phyloP scores from a whole-genome alignment of 2,888 invertebrate species.

The Plebejus argus region DNA sequence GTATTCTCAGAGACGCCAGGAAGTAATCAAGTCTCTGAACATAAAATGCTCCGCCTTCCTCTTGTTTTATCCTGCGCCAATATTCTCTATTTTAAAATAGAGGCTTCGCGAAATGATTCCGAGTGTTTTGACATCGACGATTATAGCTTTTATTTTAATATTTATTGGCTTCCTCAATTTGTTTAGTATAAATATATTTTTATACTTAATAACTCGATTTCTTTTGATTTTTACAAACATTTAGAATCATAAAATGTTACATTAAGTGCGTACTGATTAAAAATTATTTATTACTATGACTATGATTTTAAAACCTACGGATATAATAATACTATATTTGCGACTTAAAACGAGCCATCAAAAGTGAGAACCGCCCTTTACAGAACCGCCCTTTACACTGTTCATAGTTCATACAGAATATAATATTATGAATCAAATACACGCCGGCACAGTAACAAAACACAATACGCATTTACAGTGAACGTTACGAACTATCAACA shows the following conservation, averaged over 20 bases:
- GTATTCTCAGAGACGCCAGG: constrained; percentile 30
- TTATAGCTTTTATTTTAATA: background rate
- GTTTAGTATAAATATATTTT: background rate
- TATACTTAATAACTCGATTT: no score
- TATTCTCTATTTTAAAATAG: constrained; percentile 26
- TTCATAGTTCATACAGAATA: no score
- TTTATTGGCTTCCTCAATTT: background rate
- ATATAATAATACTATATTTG: no score
- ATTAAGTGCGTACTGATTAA: no score
- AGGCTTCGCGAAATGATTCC: background rate
- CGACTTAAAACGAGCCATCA: no score
- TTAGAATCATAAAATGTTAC: no score
- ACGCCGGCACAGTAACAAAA: background rate
- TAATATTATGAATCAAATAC: background rate
- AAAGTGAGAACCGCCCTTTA: background rate
- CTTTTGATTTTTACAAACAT: no score
- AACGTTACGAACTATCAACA: constrained; percentile 28
- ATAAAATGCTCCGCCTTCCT: constrained; percentile 29
- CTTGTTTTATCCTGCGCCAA: constrained; percentile 28
- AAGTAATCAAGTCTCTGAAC: constrained; percentile 33
- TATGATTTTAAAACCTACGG: no score
- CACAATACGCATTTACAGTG: constrained; percentile 1
- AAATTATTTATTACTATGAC: no score
- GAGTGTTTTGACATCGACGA: background rate
- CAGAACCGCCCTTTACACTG: background rate